Conservation (phyloP, 2,888 invertebrate species). For the Tromatobia lineatoria region DNA sequence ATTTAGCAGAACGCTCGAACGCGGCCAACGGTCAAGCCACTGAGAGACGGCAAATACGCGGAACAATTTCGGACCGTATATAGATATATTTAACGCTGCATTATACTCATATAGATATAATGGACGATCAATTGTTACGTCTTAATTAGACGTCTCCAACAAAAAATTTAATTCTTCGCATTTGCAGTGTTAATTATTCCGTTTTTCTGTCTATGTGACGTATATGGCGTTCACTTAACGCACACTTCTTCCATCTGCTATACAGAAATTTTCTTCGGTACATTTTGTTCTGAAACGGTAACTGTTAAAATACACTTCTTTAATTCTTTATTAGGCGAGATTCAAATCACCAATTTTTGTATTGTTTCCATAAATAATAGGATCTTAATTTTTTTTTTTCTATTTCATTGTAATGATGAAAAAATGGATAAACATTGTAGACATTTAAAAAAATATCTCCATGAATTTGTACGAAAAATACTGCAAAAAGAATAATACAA, state of each 20-base stretch:
- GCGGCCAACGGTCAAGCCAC: slow-evolving; percentile 42
- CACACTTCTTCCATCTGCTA: not conserved
- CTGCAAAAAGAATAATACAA: too few relatives aligned
- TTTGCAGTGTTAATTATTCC: slow-evolving; percentile 30
- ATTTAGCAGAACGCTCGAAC: slow-evolving; percentile 74
- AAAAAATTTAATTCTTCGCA: slow-evolving; percentile 43
- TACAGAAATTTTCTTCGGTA: not conserved
- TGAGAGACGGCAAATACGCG: slow-evolving; percentile 4
- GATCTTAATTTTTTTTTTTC: too few relatives aligned
- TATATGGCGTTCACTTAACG: not conserved
- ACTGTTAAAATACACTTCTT: not conserved
- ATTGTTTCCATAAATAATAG: too few relatives aligned
- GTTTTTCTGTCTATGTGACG: not conserved
- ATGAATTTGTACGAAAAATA: too few relatives aligned
- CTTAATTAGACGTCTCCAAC: slow-evolving; percentile 53
- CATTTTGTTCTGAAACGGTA: not conserved
- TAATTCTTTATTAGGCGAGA: not conserved
- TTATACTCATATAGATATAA: slow-evolving; percentile 26
- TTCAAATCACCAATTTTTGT: too few relatives aligned
- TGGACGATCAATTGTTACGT: slow-evolving; percentile 57
- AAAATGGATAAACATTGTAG: too few relatives aligned
- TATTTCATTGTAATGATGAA: too few relatives aligned
- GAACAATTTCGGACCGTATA: slow-evolving; percentile 19
- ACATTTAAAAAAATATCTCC: too few relatives aligned
- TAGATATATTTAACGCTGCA: not conserved